A percentile compares a stretch with the other conserved stretches of the same genome.
Conservation (phyloP, 2,113 vertebrate genomes). For the Recurvirostra avosetta region DNA sequence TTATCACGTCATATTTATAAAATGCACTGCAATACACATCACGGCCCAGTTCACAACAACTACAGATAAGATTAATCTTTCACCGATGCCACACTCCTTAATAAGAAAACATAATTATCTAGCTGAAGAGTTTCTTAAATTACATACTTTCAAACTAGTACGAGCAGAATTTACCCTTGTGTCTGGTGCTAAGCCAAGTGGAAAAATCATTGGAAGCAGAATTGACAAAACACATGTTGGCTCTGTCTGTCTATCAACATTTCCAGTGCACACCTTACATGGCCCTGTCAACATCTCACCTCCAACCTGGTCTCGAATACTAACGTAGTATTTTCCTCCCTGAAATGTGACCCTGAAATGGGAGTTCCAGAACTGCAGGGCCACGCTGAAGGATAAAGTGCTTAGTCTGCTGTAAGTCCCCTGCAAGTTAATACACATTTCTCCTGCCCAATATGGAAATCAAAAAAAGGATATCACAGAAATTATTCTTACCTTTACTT, state of each 20-base stretch:
- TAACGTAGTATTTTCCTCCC: background rate
- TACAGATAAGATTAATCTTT: slow-evolving; percentile 28
- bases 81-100: background rate
- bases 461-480: background rate
- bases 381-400: background rate
- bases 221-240: background rate
- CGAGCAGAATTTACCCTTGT: slow-evolving; percentile 9
- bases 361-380: background rate
- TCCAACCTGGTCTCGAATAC: background rate
- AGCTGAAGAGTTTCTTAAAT: slow-evolving; percentile 34
- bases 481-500: background rate
- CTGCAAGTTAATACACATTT: background rate
- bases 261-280: background rate
- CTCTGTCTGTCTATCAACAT: background rate
- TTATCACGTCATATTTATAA: slow-evolving; percentile 43
- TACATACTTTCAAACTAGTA: slow-evolving; percentile 1
- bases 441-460: background rate
- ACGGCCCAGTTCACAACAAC: slow-evolving; percentile 36
- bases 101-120: slow-evolving; percentile 46
- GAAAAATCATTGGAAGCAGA: background rate
- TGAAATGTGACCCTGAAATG: background rate
- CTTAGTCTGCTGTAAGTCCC: background rate
- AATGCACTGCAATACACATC: slow-evolving; percentile 4
- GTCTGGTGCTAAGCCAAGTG: background rate
- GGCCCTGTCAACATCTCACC: background rate